These are phyloP conservation scores for Etheostoma nigrum DNA, from an alignment of 2,797 vertebrate species.

Conservation along the genomic window DNA sequence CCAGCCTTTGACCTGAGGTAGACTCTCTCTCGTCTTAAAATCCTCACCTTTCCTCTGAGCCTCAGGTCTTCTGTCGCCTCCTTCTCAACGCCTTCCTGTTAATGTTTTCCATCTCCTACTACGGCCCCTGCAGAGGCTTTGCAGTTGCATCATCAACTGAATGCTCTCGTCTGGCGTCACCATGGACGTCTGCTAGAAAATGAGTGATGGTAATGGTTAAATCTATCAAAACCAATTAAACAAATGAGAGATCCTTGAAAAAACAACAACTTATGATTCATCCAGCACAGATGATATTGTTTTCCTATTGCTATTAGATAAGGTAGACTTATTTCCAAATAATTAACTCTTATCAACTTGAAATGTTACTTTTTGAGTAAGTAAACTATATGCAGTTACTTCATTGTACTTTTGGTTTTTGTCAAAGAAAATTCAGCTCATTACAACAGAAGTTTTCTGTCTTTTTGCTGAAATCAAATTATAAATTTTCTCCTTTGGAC, in stretches of 20 bases:
- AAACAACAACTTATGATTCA: background rate
- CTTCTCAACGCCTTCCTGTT: constrained; percentile 40
- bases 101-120: constrained; percentile 36
- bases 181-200: constrained; percentile 3
- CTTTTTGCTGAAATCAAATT: background rate
- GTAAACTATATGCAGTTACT: background rate
- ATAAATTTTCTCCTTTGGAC: background rate
- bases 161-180: constrained; percentile 2
- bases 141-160: constrained; percentile 33
- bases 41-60: constrained; percentile 31
- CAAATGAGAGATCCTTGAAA: background rate
- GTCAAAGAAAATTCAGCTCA: background rate
- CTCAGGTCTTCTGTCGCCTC: constrained; percentile 4
- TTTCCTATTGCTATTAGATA: background rate
- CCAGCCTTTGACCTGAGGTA: constrained; percentile 47
- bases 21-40: constrained; percentile 20
- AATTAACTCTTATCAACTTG: background rate
- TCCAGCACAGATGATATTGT: background rate
- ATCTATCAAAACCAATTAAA: background rate
- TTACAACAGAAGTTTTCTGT: background rate
- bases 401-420: background rate
- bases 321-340: background rate
- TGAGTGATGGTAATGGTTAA: background rate
- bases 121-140: background rate
- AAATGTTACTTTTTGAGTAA: background rate